Conservation (phyloP, 2,797 vertebrate genomes). For the Alfaro cultratus region DNA sequence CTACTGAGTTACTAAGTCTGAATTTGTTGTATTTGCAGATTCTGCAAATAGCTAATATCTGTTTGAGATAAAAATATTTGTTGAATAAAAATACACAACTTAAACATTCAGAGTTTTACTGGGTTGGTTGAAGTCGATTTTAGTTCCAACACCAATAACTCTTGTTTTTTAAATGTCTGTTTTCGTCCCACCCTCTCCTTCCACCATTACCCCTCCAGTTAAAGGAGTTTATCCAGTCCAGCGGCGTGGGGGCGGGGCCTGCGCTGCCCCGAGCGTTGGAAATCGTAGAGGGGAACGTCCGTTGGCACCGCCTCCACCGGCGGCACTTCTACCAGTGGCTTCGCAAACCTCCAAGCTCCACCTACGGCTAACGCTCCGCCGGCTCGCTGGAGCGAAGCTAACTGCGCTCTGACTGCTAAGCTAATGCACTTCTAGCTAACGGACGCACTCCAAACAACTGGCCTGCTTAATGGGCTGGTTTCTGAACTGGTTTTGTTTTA, state of each 20-base stretch:
- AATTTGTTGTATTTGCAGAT: neutral
- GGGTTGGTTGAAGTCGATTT: neutral
- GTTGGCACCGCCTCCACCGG: slow-evolving; percentile 91
- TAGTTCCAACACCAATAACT: neutral
- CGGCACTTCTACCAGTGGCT: slow-evolving; percentile 95
- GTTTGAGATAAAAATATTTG: neutral
- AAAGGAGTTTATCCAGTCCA: slow-evolving; percentile 91
- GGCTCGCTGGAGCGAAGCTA: neutral
- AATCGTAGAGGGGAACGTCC: slow-evolving; percentile 94
- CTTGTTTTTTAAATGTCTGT: slow-evolving; percentile 3
- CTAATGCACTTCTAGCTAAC: slow-evolving; percentile 34
- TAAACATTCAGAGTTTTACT: neutral
- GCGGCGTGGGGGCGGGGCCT: slow-evolving; percentile 85
- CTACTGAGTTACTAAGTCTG: no score
- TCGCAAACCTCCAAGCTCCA: slow-evolving; percentile 73
- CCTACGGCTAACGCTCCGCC: slow-evolving; percentile 59
- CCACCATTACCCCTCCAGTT: slow-evolving; percentile 68
- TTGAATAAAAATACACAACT: neutral
- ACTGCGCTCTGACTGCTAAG: slow-evolving; percentile 40
- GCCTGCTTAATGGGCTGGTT: slow-evolving; percentile 23
- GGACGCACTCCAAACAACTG: slow-evolving; percentile 42
- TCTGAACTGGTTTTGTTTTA: slow-evolving; percentile 38
- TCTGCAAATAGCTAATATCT: no score
- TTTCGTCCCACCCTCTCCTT: neutral
- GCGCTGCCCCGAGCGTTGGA: slow-evolving; percentile 90